Conservation (phyloP, 2,113 vertebrate genomes). For the Sylvietta virens region DNA sequence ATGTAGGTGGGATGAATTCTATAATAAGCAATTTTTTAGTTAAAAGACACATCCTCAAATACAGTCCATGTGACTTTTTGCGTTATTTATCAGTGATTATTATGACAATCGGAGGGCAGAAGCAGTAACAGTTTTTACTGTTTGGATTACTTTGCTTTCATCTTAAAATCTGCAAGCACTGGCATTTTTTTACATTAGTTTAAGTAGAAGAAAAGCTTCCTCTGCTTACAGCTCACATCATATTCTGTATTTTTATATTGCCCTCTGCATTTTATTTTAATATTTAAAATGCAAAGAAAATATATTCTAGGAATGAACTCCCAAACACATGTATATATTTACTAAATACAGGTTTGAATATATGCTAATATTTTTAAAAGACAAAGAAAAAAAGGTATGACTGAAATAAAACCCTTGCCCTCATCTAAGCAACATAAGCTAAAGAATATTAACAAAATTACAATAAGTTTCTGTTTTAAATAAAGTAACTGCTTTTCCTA, state of each 20-base stretch:
- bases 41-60: not conserved
- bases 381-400: not conserved
- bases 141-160: not conserved
- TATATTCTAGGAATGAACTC: not conserved
- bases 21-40: not conserved
- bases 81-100: not conserved
- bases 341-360: not conserved
- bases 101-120: not conserved
- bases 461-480: not conserved
- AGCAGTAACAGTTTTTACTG: not conserved
- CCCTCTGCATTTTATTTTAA: not conserved
- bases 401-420: not conserved
- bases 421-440: not conserved
- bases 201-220: not conserved
- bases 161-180: not conserved
- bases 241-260: not conserved
- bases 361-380: not conserved
- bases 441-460: not conserved
- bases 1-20: not conserved
- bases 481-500: not conserved
- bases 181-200: not conserved
- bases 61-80: not conserved
- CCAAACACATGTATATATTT: not conserved
- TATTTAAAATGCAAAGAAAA: not conserved
- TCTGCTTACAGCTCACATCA: not conserved